phyloP scores from a whole-genome alignment of 2,113 vertebrate genomes.

The Ursus arctos region DNA sequence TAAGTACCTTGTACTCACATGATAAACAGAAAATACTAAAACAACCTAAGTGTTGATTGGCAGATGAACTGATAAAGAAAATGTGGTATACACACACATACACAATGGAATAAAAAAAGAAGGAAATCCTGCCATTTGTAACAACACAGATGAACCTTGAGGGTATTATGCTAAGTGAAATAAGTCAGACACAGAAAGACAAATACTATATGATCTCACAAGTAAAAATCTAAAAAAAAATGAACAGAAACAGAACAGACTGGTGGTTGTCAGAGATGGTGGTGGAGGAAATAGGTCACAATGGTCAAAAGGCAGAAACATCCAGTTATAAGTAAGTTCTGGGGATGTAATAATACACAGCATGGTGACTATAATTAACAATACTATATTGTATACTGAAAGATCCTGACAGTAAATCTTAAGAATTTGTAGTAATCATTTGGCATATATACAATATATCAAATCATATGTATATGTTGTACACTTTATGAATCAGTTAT shows the following conservation, averaged over 20 bases:
- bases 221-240: neutral
- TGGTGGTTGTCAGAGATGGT: neutral
- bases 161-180: neutral
- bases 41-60: neutral
- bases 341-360: neutral
- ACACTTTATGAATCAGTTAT: neutral
- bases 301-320: neutral
- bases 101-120: neutral
- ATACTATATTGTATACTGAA: neutral
- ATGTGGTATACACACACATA: neutral
- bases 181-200: neutral
- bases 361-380: neutral
- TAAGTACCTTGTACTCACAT: neutral
- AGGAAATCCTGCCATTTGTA: neutral
- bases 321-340: neutral
- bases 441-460: neutral
- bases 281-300: neutral
- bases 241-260: neutral
- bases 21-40: neutral
- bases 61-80: neutral
- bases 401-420: neutral
- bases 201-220: neutral
- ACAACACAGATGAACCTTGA: neutral
- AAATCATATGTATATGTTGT: neutral
- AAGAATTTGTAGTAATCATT: neutral